Evolutionary conservation across 2,888 invertebrate genomes (phyloP).

Genomic region (Ophion ellenae): DNA sequence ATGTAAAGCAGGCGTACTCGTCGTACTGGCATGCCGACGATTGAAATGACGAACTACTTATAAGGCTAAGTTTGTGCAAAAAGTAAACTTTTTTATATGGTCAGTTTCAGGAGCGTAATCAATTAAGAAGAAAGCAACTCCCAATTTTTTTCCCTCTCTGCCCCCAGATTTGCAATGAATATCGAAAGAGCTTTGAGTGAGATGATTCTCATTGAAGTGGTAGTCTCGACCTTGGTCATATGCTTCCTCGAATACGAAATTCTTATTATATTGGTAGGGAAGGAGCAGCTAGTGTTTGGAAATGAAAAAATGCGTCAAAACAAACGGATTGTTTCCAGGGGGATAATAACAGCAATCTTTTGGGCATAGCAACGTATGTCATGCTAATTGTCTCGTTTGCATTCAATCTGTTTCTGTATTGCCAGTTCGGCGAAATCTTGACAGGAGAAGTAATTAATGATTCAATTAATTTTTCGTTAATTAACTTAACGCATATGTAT

Average conservation of each 20-base stretch:
- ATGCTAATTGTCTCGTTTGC: conserved; percentile 1
- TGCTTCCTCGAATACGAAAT: conserved; percentile 74
- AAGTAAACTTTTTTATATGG: too few relatives aligned
- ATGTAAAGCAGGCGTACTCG: too few relatives aligned
- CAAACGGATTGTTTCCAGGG: conserved; percentile 36
- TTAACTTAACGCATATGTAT: too few relatives aligned
- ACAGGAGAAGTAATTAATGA: conserved; percentile 19
- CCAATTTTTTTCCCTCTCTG: conserved; percentile 28
- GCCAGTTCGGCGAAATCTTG: conserved; percentile 16
- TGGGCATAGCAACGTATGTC: conserved; percentile 23
- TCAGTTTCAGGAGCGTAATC: too few relatives aligned
- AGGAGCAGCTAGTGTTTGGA: neutral
- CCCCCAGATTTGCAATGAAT: conserved; percentile 10
- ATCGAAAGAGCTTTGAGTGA: conserved; percentile 74
- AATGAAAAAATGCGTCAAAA: neutral
- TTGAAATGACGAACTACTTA: too few relatives aligned
- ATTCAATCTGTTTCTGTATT: conserved; percentile 31
- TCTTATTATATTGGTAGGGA: conserved; percentile 75
- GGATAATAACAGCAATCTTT: neutral
- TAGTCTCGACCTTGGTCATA: conserved; percentile 77
- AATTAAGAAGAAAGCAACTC: too few relatives aligned
- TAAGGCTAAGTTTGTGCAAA: too few relatives aligned
- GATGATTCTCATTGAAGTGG: conserved; percentile 76
- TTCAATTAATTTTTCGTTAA: neutral
- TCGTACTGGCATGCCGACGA: too few relatives aligned